Conservation (phyloP, 2,888 invertebrate genomes). For the Drosophila cracens region DNA sequence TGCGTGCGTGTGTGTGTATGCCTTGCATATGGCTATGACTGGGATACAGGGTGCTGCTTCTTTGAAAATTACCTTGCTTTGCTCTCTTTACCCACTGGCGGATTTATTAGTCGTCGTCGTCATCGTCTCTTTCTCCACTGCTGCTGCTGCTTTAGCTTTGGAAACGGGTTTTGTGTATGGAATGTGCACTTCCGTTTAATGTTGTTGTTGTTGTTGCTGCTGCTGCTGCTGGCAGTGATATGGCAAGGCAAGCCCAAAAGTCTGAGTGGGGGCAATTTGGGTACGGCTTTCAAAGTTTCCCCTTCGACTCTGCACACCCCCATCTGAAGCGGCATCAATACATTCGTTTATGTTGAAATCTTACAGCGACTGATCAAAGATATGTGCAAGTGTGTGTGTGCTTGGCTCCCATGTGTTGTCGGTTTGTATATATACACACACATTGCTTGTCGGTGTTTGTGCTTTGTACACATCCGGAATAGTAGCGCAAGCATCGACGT, state of each 20-base stretch:
- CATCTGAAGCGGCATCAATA: constrained; percentile 58
- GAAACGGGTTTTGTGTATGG: constrained; percentile 78
- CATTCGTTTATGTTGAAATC: constrained; percentile 78
- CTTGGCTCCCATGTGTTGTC: constrained; percentile 59
- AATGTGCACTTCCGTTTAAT: constrained; percentile 81
- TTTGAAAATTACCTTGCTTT: constrained; percentile 62
- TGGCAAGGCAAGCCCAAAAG: constrained; percentile 53
- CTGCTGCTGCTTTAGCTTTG: constrained; percentile 36
- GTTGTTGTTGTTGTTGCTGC: constrained; percentile 35
- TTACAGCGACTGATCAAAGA: constrained; percentile 73
- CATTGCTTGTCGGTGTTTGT: constrained; percentile 54
- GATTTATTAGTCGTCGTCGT: constrained; percentile 74
- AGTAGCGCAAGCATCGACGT: constrained; percentile 58
- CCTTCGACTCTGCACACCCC: constrained; percentile 10
- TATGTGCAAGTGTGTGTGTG: constrained; percentile 34
- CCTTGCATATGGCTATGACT: constrained; percentile 32
- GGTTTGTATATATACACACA: constrained; percentile 44
- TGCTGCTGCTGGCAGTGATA: constrained; percentile 55
- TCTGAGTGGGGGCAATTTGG: constrained; percentile 72
- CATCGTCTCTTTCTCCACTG: constrained; percentile 65
- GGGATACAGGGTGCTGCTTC: constrained; percentile 65
- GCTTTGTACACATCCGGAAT: constrained; percentile 80
- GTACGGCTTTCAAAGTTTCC: constrained; percentile 76
- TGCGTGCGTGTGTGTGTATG: constrained; percentile 25
- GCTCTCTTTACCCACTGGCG: constrained; percentile 82